Base-by-base conservation (phyloP, 2,797 vertebrate species). In the Chelon auratus region DNA sequence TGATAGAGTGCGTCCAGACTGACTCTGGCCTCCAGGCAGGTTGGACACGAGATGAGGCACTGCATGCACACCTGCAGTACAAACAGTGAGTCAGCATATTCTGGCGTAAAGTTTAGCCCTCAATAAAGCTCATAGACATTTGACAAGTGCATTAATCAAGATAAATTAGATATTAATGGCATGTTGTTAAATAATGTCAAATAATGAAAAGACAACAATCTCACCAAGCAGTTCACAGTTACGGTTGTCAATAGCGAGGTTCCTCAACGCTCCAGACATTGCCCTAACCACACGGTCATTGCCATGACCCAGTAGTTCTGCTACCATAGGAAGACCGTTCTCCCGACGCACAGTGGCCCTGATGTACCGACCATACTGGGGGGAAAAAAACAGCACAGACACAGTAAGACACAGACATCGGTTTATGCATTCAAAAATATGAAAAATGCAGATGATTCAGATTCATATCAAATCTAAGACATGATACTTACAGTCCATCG, bases 211-310 rank as follows among this genome's bases (percentile, higher is more conserved):
- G 10, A n/a, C 18, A 22, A 9, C 11, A 37, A 24, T 43, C 93
- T 94, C 83, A 99, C 98, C 97, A 0, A 99, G 96, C 59, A 99
- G 94, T 72, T 98, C 97, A 15, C 96, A 95, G 92, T 99, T 99
- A 17, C 97, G 95, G 70, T 90, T 82, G 73, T 99, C 98, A 1
- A 98, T 96, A 1, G 97, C 96, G 62, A 99, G 94, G 91, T 99
- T 99, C 72, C 98, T 96, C 85, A 99, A 86, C 2, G 98, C 96
- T 47, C 97, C 97, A 0, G 97, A 98, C 0, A 98, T 97, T 0
- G 97, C 98, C 58, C 96, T 94, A 68, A 99, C 97, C 72, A 99
- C 97, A 0, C 97, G 95, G 86, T 99, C 97, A 0, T 96, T 97
- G 33, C 96, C 94, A 0, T 94, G 94, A 75, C 83, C 88, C 85